Base-by-base conservation (phyloP, 2,113 vertebrate species). In the Pardalotus punctatus region DNA sequence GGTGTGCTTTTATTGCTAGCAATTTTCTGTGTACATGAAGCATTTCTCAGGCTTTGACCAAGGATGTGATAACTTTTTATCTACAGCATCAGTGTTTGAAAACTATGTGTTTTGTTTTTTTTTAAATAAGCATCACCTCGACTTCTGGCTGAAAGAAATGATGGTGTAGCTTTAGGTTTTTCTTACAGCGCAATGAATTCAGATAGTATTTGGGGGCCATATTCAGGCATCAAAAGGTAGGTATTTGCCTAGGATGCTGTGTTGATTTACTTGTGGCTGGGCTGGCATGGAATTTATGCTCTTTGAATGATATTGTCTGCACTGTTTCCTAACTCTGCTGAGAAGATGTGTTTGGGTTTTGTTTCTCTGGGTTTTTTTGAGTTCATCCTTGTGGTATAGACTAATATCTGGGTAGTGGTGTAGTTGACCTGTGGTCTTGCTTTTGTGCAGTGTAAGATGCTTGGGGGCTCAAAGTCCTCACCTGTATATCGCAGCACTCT, bases 111-210 rank as follows among this genome's bases (percentile, higher is more conserved):
- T 27, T 45, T 38, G 53, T 66, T 36, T n/a, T 71, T 8, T 18
- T 62, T 61, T 28, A 31, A 48, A 3, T 31, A n/a, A 74, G 7
- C 13, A n/a, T 9, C 7, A 38, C 12, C 33, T 35, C 0, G 0
- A 10, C 69, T 92, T 84, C 33, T 82, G n/a, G 61, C 20, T 81
- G 42, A 25, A 91, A 58, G 21, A 74, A 81, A 40, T 35, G 48
- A n/a, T 61, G 12, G 5, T 76, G 36, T 79, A 81, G 15, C 64
- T 84, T 16, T 3, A 58, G n/a, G 15, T 38, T 81, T 91, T 36
- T 90, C 6, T 42, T 72, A 17, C 5, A n/a, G 11, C 0, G 1
- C 40, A 56, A 20, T 12, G 24, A 71, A 27, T 48, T 90, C 8
- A 24, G 5, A 25, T 64, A 21, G 6, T 29, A 20, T 47, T 81